Evolutionary conservation across 2,888 invertebrate species (phyloP).

Genomic region (Tenthredo amoena): DNA sequence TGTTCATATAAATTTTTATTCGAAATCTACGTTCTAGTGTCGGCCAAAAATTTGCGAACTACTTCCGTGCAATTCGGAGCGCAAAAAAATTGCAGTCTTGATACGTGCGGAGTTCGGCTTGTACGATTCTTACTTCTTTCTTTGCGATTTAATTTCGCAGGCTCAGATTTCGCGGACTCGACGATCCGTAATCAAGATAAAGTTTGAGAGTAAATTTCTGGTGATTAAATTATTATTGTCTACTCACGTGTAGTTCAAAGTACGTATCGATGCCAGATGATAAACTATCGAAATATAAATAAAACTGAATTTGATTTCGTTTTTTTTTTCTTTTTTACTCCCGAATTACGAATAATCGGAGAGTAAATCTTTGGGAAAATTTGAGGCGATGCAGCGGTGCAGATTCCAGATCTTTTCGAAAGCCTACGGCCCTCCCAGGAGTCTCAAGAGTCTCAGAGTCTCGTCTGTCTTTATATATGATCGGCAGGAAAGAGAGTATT

Average conservation of each 20-base stretch:
- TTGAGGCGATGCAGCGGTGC: not conserved
- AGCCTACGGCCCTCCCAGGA: not conserved
- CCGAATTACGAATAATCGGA: not conserved
- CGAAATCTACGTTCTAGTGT: not conserved
- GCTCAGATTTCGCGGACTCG: not conserved
- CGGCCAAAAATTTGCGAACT: slow-evolving; percentile 6
- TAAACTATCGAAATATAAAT: not conserved
- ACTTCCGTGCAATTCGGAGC: not conserved
- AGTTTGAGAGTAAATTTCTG: too few relatives aligned
- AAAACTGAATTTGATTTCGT: not conserved
- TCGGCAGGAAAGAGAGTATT: not conserved
- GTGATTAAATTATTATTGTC: too few relatives aligned
- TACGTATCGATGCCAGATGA: not conserved
- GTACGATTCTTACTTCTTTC: not conserved
- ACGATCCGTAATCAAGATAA: not conserved
- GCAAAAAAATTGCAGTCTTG: not conserved
- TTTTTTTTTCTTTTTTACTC: not conserved
- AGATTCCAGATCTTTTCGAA: not conserved
- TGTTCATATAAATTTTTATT: not conserved
- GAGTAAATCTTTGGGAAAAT: not conserved
- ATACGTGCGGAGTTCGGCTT: not conserved
- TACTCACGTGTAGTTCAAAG: not conserved
- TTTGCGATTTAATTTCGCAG: not conserved
- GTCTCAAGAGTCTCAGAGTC: not conserved
- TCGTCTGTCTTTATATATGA: slow-evolving; percentile 22